Base-by-base conservation (phyloP, 2,888 invertebrate genomes). In the Spisula subtruncata region DNA sequence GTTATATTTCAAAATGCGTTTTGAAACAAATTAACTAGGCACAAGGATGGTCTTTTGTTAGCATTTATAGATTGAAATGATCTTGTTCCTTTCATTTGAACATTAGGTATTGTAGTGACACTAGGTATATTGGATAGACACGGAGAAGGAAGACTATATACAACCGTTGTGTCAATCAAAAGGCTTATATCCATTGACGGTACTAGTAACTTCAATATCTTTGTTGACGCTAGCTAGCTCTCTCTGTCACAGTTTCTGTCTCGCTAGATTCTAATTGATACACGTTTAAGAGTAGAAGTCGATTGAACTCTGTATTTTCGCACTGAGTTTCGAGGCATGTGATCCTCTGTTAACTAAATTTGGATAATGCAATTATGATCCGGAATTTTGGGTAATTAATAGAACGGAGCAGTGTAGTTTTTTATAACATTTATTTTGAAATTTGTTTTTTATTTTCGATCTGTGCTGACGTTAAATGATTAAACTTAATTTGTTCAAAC, bases 301-400 rank as follows among this genome's bases (percentile, higher is more conserved):
- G 25, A 25, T 66, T 66, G 60, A 66, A 25, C 60, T 66, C 10
- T 41, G 41, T 25, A n/a, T 66, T 66, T 25, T n/a, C 25, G 60
- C 25, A 66, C 25, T 25, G 60, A n/a, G 60, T 66, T 10, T 12
- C 1, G 60, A n/a, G 60, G 25, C 60, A 66, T 66, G 60, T 25
- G 60, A 66, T 25, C 60, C n/a, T 10, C 5, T n/a, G 60, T 66
- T 66, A 25, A 66, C 25, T 25, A 25, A n/a, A 12, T 66, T 25
- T n/a, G 60, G 60, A 66, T 66, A 66, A 66, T 4, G n/a, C n/a
- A 66, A 66, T 66, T 66, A 66, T 66, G 60, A 25, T 25, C n/a
- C 60, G 60, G 60, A 66, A 25, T 66, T 66, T 66, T 66, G 25
- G 60, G 60, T 66, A 66, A 66, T 66, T 66, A 60, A n/a, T n/a